A percentile compares a stretch with the other conserved stretches of the same genome.
Evolutionary conservation across 2,113 vertebrate genomes (phyloP).

Genomic region (Desmodus rotundus): DNA sequence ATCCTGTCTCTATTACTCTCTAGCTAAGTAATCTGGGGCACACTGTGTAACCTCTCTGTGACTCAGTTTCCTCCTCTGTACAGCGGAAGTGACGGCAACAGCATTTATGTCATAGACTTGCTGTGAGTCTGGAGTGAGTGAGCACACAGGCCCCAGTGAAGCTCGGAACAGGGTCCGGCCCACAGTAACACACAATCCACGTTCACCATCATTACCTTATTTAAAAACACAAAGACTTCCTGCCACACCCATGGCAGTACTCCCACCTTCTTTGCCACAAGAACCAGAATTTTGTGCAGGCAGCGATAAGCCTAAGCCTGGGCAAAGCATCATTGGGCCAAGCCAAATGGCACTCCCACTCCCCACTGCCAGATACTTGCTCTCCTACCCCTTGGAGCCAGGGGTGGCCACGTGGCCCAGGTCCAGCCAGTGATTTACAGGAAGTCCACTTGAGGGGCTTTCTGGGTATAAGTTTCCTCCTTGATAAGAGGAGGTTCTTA

Average conservation of each 20-base stretch:
- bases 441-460: background rate
- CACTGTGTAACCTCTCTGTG: background rate
- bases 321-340: background rate
- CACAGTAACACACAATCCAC: background rate
- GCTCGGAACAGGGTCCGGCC: background rate
- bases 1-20: background rate
- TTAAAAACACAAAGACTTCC: background rate
- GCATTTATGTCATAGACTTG: background rate
- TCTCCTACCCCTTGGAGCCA: background rate
- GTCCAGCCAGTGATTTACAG: background rate
- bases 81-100: background rate
- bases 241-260: background rate
- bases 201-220: background rate
- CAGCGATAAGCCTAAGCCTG: background rate
- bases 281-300: background rate
- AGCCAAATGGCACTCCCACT: background rate
- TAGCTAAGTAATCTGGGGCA: background rate
- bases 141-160: background rate
- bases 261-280: background rate
- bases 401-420: background rate
- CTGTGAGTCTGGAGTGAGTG: background rate
- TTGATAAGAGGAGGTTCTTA: background rate
- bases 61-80: background rate
- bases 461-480: background rate
- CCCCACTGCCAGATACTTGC: background rate